phyloP scores from a whole-genome alignment of 2,797 vertebrate species.

The Amphiprion clarkii region DNA sequence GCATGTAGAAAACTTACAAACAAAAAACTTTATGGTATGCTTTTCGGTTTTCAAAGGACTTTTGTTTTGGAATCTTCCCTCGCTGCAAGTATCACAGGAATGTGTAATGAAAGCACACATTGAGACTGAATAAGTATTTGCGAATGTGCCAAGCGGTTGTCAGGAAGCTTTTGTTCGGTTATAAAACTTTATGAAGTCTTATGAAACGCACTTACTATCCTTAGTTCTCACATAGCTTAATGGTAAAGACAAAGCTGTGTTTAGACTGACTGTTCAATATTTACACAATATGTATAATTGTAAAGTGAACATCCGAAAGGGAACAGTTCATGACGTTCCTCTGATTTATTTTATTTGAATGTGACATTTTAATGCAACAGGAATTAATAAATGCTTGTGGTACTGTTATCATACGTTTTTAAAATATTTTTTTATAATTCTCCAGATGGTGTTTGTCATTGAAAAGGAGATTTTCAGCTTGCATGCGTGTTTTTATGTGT shows the following conservation, averaged over 20 bases:
- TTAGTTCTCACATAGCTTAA: slow-evolving; percentile 1
- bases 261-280: slow-evolving; percentile 8
- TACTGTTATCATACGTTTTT: neutral
- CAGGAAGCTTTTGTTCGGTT: slow-evolving; percentile 66
- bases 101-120: slow-evolving; percentile 75
- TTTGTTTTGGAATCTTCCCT: slow-evolving; percentile 76
- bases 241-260: slow-evolving; percentile 23
- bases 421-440: neutral
- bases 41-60: slow-evolving; percentile 67
- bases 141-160: slow-evolving; percentile 68
- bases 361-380: neutral
- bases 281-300: slow-evolving; percentile 24
- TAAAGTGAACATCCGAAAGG: slow-evolving; percentile 6
- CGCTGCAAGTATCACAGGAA: slow-evolving; percentile 76
- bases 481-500: neutral
- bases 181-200: slow-evolving; percentile 62
- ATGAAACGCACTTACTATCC: slow-evolving; percentile 33
- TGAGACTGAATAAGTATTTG: slow-evolving; percentile 72
- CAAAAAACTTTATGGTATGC: slow-evolving; percentile 48
- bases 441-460: neutral
- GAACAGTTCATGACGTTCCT: slow-evolving; percentile 18
- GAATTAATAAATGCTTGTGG: neutral
- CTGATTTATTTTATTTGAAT: neutral
- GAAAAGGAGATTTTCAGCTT: neutral
- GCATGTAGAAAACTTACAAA: slow-evolving; percentile 37